These are phyloP conservation scores for Tyrannus savana DNA, from an alignment of 2,113 vertebrate species.

Conservation along the genomic window DNA sequence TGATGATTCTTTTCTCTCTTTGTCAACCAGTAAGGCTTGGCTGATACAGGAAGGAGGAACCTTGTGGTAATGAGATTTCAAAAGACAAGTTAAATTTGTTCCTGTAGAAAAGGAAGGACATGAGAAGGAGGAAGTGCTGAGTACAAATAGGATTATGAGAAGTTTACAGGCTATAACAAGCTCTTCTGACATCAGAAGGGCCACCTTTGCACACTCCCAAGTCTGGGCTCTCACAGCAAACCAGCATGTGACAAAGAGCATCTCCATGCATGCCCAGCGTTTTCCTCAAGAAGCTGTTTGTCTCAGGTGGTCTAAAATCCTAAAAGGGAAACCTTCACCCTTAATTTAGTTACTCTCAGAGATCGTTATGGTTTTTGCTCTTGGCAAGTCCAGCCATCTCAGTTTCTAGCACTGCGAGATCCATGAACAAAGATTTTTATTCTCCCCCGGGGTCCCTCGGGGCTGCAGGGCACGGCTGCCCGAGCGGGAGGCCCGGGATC, in stretches of 20 bases:
- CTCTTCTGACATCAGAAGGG: neutral
- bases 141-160: neutral
- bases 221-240: neutral
- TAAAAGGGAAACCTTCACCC: neutral
- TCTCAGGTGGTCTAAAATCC: neutral
- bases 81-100: conserved; percentile 40
- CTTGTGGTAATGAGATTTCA: conserved; percentile 45
- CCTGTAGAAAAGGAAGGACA: neutral
- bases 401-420: neutral
- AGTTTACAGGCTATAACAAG: neutral
- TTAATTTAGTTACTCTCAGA: neutral
- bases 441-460: neutral
- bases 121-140: conserved; percentile 21
- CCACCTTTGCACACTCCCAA: neutral
- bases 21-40: neutral
- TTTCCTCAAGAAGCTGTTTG: neutral
- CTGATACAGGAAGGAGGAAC: conserved; percentile 27
- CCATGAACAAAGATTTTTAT: neutral
- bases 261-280: neutral
- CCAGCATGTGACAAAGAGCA: neutral
- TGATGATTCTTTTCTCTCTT: neutral
- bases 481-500: neutral
- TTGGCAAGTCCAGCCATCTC: neutral
- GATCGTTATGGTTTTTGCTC: neutral
- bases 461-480: neutral